A percentile compares a stretch with the other conserved stretches of the same genome.
Conservation (phyloP, 2,888 invertebrate species). For the Leptarthrus brevirostris region DNA sequence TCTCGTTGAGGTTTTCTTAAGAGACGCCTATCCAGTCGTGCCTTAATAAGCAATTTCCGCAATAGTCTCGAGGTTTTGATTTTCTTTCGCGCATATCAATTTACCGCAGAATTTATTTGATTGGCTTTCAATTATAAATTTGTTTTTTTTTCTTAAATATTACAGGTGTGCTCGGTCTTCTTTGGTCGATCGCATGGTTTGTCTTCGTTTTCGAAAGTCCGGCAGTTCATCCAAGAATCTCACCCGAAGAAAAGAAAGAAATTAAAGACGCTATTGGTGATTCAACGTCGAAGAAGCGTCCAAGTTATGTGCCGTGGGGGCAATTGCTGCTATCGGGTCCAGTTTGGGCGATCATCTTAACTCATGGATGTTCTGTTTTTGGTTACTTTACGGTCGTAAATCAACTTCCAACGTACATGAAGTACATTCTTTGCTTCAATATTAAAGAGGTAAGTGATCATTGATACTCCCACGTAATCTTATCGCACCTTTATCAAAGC, state of each 20-base stretch:
- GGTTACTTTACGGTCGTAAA: constrained; percentile 90
- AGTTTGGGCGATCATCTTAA: constrained; percentile 87
- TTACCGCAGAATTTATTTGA: not conserved
- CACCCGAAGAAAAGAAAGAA: constrained; percentile 76
- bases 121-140: not conserved
- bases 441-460: constrained; percentile 76
- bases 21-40: constrained; percentile 15
- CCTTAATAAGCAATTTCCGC: constrained; percentile 14
- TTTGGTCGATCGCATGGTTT: constrained; percentile 88
- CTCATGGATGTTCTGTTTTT: constrained; percentile 86
- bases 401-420: constrained; percentile 88
- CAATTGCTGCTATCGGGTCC: constrained; percentile 76
- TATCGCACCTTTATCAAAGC: not conserved
- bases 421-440: constrained; percentile 79
- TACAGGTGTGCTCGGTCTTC: constrained; percentile 75
- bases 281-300: constrained; percentile 71
- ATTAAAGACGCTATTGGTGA: constrained; percentile 80
- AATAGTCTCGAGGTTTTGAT: not conserved
- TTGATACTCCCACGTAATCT: not conserved
- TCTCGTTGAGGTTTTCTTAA: constrained; percentile 23
- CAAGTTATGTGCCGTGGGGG: constrained; percentile 80
- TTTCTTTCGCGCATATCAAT: not conserved
- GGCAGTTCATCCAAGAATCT: constrained; percentile 83
- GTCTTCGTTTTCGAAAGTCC: constrained; percentile 84
- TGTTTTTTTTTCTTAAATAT: not conserved